These are phyloP conservation scores for Apomyelois bistriatella DNA, from an alignment of 2,888 invertebrate genomes.

Conservation along the genomic window DNA sequence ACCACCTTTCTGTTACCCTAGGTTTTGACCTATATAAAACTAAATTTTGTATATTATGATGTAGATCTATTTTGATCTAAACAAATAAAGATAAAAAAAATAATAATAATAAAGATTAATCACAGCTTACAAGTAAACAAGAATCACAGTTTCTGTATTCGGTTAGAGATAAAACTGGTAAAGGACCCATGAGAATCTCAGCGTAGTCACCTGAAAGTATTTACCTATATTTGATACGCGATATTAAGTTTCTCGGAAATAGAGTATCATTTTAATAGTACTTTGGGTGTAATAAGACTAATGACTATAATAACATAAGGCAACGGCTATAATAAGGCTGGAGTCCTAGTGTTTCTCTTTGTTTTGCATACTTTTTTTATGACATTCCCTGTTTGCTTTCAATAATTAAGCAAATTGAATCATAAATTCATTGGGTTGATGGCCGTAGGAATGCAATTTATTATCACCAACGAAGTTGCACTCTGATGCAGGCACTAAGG, in stretches of 20 bases:
- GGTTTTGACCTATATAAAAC: too few relatives aligned
- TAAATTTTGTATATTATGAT: too few relatives aligned
- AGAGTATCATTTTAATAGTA: not conserved
- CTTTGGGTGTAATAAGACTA: not conserved
- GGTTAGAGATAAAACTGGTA: not conserved
- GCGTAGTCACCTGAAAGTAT: not conserved
- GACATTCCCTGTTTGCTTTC: too few relatives aligned
- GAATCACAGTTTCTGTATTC: conserved; percentile 4
- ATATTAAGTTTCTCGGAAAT: not conserved
- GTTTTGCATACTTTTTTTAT: too few relatives aligned
- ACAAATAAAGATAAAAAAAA: not conserved
- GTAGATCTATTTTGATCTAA: too few relatives aligned
- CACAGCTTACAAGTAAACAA: not conserved
- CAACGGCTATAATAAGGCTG: not conserved
- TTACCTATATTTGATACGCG: not conserved
- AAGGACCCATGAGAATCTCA: not conserved
- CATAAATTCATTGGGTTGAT: too few relatives aligned
- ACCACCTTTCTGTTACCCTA: too few relatives aligned
- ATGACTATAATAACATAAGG: not conserved
- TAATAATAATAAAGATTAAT: not conserved
- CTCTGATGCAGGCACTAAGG: too few relatives aligned
- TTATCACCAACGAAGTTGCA: too few relatives aligned
- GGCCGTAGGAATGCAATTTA: too few relatives aligned
- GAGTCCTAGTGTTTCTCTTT: too few relatives aligned
- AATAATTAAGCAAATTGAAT: too few relatives aligned